Percentiles rank a stretch among this genome's conserved stretches.
Conservation (phyloP, 1,140 invertebrate genomes). For the Brachionus rubens region DNA sequence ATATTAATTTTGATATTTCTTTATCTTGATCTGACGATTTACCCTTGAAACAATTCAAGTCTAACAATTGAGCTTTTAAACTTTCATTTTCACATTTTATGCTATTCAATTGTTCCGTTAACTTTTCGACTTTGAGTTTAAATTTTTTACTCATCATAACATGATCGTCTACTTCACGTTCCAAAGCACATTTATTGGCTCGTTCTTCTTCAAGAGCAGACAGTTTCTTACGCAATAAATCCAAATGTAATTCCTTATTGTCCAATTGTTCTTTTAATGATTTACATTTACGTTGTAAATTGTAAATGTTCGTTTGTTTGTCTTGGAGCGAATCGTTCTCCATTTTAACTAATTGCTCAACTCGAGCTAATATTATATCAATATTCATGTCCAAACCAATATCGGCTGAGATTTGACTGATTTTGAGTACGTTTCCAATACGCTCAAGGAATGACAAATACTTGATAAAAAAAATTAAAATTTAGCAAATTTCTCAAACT, state of each 20-base stretch:
- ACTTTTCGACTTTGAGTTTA: slow-evolving; percentile 44
- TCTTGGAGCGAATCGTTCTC: slow-evolving; percentile 55
- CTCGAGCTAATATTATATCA: slow-evolving; percentile 56
- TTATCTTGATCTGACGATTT: slow-evolving; percentile 53
- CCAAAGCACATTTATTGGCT: slow-evolving; percentile 49
- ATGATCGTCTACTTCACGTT: slow-evolving; percentile 44
- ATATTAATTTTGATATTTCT: slow-evolving; percentile 54
- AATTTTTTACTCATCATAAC: slow-evolving; percentile 44
- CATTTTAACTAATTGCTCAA: slow-evolving; percentile 57
- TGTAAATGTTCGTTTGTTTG: slow-evolving; percentile 58
- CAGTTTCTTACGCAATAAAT: slow-evolving; percentile 76
- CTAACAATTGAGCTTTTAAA: slow-evolving; percentile 31
- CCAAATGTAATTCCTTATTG: slow-evolving; percentile 81
- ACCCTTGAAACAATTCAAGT: slow-evolving; percentile 3
- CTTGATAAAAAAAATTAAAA: slow-evolving; percentile 49
- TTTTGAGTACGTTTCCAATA: slow-evolving; percentile 56
- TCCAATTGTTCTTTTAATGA: slow-evolving; percentile 82
- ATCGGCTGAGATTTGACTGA: slow-evolving; percentile 57
- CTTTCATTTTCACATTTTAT: slow-evolving; percentile 38
- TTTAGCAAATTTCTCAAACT: not conserved
- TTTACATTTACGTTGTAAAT: slow-evolving; percentile 56
- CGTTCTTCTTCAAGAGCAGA: slow-evolving; percentile 54
- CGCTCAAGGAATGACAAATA: slow-evolving; percentile 56
- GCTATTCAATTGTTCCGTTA: slow-evolving; percentile 38
- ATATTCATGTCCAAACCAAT: slow-evolving; percentile 57